A percentile compares a stretch with the other conserved stretches of the same genome.
phyloP scores from a whole-genome alignment of 1,140 invertebrate genomes.

The Ladona fulva region DNA sequence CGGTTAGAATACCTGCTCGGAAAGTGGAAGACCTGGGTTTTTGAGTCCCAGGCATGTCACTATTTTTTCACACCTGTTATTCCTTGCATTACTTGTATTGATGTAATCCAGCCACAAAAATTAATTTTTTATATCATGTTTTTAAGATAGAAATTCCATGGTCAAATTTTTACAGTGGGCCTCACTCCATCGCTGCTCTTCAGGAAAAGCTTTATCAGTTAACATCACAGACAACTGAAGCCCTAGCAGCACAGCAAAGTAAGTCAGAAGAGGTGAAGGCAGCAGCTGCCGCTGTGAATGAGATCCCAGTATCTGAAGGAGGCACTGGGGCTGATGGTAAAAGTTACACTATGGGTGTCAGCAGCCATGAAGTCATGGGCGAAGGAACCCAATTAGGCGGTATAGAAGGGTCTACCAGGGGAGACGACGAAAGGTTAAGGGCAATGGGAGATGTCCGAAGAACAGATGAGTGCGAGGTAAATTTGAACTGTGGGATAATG shows the following conservation, averaged over 20 bases:
- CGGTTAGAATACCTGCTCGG: too few species aligned
- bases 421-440: background rate
- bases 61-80: too few species aligned
- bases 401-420: background rate
- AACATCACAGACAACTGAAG: constrained; percentile 44
- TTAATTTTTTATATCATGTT: too few species aligned
- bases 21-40: too few species aligned
- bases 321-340: background rate
- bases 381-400: background rate
- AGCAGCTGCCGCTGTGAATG: background rate
- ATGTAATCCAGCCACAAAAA: too few species aligned
- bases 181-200: constrained; percentile 45
- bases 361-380: background rate
- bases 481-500: background rate
- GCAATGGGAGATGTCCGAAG: background rate
- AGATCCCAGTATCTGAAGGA: background rate
- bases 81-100: too few species aligned
- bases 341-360: background rate
- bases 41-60: too few species aligned
- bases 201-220: constrained; percentile 45
- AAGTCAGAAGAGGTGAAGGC: background rate
- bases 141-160: too few species aligned
- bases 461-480: background rate
- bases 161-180: constrained; percentile 27
- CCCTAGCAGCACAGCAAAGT: background rate